phyloP scores from a whole-genome alignment of 2,888 invertebrate species.

The Itoplectis maculator region DNA sequence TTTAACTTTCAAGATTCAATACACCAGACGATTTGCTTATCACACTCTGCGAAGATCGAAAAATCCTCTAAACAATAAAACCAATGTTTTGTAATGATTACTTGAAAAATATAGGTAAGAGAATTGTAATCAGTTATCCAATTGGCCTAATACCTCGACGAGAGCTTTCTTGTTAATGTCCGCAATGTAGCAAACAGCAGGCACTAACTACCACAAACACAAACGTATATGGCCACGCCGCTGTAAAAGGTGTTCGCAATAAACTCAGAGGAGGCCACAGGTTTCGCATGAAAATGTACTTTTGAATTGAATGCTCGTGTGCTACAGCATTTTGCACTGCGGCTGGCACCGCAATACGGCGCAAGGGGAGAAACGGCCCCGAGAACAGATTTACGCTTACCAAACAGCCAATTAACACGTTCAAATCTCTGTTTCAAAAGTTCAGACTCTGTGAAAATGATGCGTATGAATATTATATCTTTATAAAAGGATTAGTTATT shows the following conservation, averaged over 20 bases:
- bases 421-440: background rate
- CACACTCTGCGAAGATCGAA: background rate
- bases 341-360: background rate
- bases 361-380: background rate
- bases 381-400: slow-evolving; percentile 45
- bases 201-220: slow-evolving; percentile 63
- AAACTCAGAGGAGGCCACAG: slow-evolving; percentile 57
- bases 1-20: too few species aligned
- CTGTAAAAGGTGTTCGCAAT: slow-evolving; percentile 18
- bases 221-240: slow-evolving; percentile 51
- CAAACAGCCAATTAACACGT: slow-evolving; percentile 19
- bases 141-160: background rate
- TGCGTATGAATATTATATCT: background rate
- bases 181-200: slow-evolving; percentile 62
- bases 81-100: background rate
- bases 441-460: background rate
- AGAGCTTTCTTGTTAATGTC: slow-evolving; percentile 5
- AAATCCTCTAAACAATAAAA: background rate
- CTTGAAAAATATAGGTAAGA: background rate
- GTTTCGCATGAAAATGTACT: slow-evolving; percentile 75
- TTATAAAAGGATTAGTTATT: background rate
- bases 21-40: too few species aligned
- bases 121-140: slow-evolving; percentile 1
- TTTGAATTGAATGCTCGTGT: slow-evolving; percentile 71
- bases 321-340: slow-evolving; percentile 11